Conservation (phyloP, 2,888 invertebrate species). For the Drosophila kanekoi region DNA sequence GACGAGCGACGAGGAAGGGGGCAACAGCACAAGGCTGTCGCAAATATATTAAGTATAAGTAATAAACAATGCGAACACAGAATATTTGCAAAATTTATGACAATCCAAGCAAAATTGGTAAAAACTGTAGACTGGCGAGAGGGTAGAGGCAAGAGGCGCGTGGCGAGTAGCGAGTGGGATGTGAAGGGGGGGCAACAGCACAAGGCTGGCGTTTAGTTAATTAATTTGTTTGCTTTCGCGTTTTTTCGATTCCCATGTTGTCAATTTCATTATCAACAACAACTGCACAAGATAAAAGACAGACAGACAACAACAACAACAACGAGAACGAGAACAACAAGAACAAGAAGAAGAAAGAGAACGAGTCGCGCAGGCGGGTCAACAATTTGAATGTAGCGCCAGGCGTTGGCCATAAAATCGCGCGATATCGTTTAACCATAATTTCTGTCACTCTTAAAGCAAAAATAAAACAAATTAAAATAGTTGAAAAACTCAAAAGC, state of each 20-base stretch:
- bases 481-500: conserved; percentile 51
- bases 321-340: neutral
- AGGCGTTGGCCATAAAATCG: conserved; percentile 55
- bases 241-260: conserved; percentile 31
- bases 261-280: conserved; percentile 52
- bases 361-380: neutral
- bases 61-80: conserved; percentile 67
- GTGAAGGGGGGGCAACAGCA: neutral
- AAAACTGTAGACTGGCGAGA: neutral
- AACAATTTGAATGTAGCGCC: conserved; percentile 49
- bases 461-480: conserved; percentile 76
- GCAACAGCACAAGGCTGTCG: neutral
- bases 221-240: conserved; percentile 68
- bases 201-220: conserved; percentile 45
- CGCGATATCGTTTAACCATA: conserved; percentile 70
- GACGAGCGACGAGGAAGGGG: neutral
- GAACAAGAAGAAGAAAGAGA: neutral
- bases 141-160: neutral
- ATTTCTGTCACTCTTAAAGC: conserved; percentile 73
- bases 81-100: conserved; percentile 39
- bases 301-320: conserved; percentile 3
- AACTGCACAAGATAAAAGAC: conserved; percentile 23
- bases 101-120: conserved; percentile 12
- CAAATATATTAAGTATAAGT: conserved; percentile 72
- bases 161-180: neutral